phyloP scores from a whole-genome alignment of 2,888 invertebrate species.

The Elegia similella region DNA sequence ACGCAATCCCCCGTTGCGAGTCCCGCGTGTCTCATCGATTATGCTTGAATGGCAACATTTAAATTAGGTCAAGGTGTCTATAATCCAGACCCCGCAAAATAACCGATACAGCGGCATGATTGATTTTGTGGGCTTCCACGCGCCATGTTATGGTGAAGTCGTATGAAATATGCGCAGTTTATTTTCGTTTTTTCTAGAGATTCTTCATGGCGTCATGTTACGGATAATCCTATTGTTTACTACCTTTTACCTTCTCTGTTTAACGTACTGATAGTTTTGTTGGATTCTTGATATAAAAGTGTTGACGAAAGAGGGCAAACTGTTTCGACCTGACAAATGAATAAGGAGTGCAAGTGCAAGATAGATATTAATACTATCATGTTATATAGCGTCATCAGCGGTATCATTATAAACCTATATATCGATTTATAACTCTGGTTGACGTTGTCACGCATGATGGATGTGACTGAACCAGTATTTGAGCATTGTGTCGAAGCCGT shows the following conservation, averaged over 20 bases:
- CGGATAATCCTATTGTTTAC: background rate
- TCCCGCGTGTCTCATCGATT: constrained; percentile 28
- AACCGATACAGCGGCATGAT: background rate
- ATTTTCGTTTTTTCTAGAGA: background rate
- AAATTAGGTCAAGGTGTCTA: constrained; percentile 31
- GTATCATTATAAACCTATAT: background rate
- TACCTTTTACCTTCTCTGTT: too few relatives aligned
- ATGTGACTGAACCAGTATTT: constrained; percentile 11
- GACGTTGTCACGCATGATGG: constrained; percentile 8
- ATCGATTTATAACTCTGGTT: background rate
- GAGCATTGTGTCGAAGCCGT: background rate
- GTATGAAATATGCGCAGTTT: background rate
- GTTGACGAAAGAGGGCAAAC: too few relatives aligned
- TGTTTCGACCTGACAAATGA: too few relatives aligned
- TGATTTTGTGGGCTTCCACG: constrained; percentile 1
- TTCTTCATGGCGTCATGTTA: background rate
- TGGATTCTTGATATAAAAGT: too few relatives aligned
- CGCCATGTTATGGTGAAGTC: background rate
- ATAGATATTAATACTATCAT: too few relatives aligned
- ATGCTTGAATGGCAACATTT: constrained; percentile 24
- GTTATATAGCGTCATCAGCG: background rate
- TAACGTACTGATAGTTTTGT: too few relatives aligned
- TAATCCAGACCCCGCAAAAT: constrained; percentile 17
- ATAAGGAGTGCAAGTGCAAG: too few relatives aligned
- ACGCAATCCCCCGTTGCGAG: constrained; percentile 6